These are phyloP conservation scores for Ecdyonurus torrentis DNA, from an alignment of 2,888 invertebrate genomes.

Conservation along the genomic window DNA sequence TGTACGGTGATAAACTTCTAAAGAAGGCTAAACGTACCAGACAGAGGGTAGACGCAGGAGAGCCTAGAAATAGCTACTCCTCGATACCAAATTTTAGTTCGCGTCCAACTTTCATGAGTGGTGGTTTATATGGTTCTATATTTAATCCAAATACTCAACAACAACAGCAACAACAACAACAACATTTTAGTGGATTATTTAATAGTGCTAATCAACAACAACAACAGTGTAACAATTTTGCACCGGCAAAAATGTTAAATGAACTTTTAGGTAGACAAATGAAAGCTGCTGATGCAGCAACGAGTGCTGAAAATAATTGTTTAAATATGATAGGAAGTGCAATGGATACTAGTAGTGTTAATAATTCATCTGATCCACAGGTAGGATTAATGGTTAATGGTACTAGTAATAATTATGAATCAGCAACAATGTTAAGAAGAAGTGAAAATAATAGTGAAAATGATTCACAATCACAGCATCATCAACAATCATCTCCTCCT, in stretches of 20 bases:
- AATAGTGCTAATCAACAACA: conserved; percentile 29
- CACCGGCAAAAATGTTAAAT: conserved; percentile 78
- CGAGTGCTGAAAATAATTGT: conserved; percentile 40
- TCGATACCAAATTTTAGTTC: conserved; percentile 59
- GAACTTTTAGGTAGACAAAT: conserved; percentile 71
- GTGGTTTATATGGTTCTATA: conserved; percentile 71
- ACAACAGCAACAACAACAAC: conserved; percentile 35
- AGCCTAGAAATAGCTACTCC: conserved; percentile 85
- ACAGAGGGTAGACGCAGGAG: conserved; percentile 93
- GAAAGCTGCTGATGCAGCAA: conserved; percentile 36
- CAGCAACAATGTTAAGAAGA: not conserved
- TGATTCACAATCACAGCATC: not conserved
- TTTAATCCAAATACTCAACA: conserved; percentile 48
- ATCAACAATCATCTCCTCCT: not conserved
- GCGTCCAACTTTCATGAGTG: conserved; percentile 63
- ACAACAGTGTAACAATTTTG: conserved; percentile 11
- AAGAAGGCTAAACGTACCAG: conserved; percentile 87
- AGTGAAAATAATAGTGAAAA: not conserved
- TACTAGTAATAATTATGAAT: not conserved
- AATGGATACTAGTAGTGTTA: not conserved
- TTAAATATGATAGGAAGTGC: not conserved
- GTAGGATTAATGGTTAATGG: not conserved
- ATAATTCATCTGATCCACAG: not conserved
- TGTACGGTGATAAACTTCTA: conserved; percentile 83
- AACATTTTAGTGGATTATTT: conserved; percentile 57